Evolutionary conservation across 2,888 invertebrate genomes (phyloP), one percentile per base, ranked within the genome.

Genomic region (Erynnis tages): DNA sequence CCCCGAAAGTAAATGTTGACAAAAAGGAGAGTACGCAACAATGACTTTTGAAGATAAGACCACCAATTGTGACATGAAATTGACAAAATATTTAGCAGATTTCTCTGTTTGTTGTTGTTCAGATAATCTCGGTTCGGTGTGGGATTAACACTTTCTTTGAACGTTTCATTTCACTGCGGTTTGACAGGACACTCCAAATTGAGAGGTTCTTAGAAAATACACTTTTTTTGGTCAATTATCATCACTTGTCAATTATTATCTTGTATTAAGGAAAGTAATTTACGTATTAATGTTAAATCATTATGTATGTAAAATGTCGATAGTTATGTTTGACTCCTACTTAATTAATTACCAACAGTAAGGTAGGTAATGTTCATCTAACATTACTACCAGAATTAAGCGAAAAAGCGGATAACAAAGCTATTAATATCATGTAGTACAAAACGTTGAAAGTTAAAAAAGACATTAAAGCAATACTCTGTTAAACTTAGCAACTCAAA

Each of bases 81-180:
- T 82, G 79, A 71, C 88, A 84, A 86, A 88, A 88, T 87, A 88
- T 89, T 87, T 79, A 73, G 75, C 64, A 60, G 66, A 69, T 67
- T 66, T 62, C 65, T 40, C 49, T 55, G 56, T 76, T 79, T 80
- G 75, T 77, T 76, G 74, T 67, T 64, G 65, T 60, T 58, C 67
- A 65, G 73, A 66, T 74, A 70, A 62, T 64, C 68, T 61, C 63
- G 68, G 17, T 71, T 71, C 70, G 63, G 61, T 56, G 57, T 61
- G 35, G 67, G 80, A 81, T 82, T 80, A 79, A 49, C 53, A 57
- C 61, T 64, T 60, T 68, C 60, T 60, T 56, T 53, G 56, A 49
- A 56, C 47, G 53, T 56, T 53, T 60, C 40, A 45, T 56, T 61
- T 58, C 47, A 40, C 48, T 32, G 23, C 19, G 10, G 10, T 47